Evolutionary conservation across 2,888 invertebrate species (phyloP).

Genomic region (Polylopha cassiicola): DNA sequence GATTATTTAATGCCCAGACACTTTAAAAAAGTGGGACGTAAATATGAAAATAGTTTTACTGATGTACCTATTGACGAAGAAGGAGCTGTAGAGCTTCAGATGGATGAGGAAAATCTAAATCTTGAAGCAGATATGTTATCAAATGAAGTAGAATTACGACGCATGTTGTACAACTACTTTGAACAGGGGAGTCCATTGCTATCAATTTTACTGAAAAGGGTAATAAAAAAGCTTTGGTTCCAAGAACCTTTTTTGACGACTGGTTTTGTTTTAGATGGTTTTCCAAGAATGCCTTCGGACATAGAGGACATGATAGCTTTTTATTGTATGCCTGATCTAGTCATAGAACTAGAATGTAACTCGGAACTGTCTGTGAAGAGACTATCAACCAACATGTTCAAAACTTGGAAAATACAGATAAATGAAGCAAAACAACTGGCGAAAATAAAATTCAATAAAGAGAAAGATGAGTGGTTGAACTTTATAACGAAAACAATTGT

Average conservation of each 20-base stretch:
- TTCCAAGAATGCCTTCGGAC: slow-evolving; percentile 76
- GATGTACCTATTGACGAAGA: slow-evolving; percentile 52
- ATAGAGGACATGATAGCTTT: slow-evolving; percentile 68
- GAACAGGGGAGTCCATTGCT: slow-evolving; percentile 66
- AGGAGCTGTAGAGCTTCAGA: slow-evolving; percentile 49
- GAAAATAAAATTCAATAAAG: slow-evolving; percentile 35
- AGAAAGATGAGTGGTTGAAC: slow-evolving; percentile 46
- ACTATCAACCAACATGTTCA: slow-evolving; percentile 45
- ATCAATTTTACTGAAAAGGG: slow-evolving; percentile 54
- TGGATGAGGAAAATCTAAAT: slow-evolving; percentile 55
- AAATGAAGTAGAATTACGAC: slow-evolving; percentile 56
- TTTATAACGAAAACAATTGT: slow-evolving; percentile 49
- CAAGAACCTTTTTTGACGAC: slow-evolving; percentile 60
- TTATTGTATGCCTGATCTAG: slow-evolving; percentile 76
- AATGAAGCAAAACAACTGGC: slow-evolving; percentile 50
- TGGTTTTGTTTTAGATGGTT: slow-evolving; percentile 80
- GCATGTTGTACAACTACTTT: slow-evolving; percentile 66
- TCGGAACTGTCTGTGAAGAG: slow-evolving; percentile 48
- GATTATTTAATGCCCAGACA: slow-evolving; percentile 54
- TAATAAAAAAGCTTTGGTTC: slow-evolving; percentile 72
- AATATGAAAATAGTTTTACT: slow-evolving; percentile 59
- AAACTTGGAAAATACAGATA: slow-evolving; percentile 57
- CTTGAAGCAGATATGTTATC: slow-evolving; percentile 44
- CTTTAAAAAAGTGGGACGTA: slow-evolving; percentile 62
- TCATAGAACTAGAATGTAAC: slow-evolving; percentile 68